Conservation (phyloP, 2,888 invertebrate species). For the Catocala fraxini region DNA sequence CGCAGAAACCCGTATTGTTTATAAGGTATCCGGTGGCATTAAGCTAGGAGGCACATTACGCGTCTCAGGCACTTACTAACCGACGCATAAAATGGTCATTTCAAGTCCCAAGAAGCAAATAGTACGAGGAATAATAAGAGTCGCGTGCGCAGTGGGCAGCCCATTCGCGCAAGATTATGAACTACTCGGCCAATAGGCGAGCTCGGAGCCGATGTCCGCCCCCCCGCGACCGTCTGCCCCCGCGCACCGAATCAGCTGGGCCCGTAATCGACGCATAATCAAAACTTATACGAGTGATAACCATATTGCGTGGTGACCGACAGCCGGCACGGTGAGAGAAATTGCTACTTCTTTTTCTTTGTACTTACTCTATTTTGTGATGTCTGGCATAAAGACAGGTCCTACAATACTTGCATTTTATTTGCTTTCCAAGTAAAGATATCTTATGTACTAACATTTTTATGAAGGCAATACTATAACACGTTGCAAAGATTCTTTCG, state of each 20-base stretch:
- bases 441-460: background rate
- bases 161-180: constrained; percentile 66
- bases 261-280: constrained; percentile 64
- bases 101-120: constrained; percentile 46
- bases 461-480: constrained; percentile 5
- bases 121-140: constrained; percentile 50
- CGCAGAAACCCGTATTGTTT: constrained; percentile 25
- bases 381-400: background rate
- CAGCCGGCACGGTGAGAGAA: constrained; percentile 49
- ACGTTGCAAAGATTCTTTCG: constrained; percentile 12
- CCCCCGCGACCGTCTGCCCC: constrained; percentile 21
- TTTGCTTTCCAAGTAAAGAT: background rate
- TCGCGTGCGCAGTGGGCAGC: constrained; percentile 67
- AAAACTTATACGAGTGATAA: constrained; percentile 66
- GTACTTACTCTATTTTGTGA: background rate
- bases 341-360: constrained; percentile 25
- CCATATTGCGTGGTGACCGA: constrained; percentile 52
- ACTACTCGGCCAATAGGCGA: constrained; percentile 58
- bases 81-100: constrained; percentile 41
- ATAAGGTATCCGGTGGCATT: constrained; percentile 32
- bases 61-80: constrained; percentile 25
- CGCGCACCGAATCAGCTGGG: constrained; percentile 61
- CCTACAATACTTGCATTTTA: background rate
- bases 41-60: constrained; percentile 24
- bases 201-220: constrained; percentile 30